Base-by-base conservation (phyloP, 2,888 invertebrate species). In the Blastobasis adustella region DNA sequence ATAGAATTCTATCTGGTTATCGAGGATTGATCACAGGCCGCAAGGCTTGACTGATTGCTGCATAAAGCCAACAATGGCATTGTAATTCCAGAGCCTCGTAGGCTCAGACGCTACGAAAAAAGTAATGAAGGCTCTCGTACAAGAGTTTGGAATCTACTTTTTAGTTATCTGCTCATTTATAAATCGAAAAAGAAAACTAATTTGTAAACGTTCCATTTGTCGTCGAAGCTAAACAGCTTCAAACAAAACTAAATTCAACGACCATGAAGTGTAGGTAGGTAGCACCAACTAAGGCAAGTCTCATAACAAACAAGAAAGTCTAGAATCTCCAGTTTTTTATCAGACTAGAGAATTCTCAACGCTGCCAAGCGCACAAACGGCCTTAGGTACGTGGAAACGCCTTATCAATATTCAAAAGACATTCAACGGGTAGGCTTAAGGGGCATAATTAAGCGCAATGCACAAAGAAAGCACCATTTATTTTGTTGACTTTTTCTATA, bases 11-110 rank as follows among this genome's bases (percentile, higher is more conserved):
- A 52, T 50, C 53, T 58, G 47, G 51, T 59, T 60, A 62, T 64
- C 61, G 58, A 52, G 37, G 44, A 53, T 46, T 56, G 58, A 58
- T 60, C 51, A 49, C 57, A 59, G 58, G 61, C 61, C 58, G 58
- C 60, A 58, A 58, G 52, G 56, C 61, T 62, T 65, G 64, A 66
- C 62, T 67, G 69, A 69, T 69, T 63, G 60, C 56, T 58, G 56
- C 58, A 60, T 53, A 58, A 50, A 55, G 45, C 59, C 61, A 60
- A 66, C 67, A 66, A 68, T 67, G 61, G 62, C 54, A 52, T 23
- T 56, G 65, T 66, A 67, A 66, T 63, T 60, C 58, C 58, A 57
- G 57, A 55, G 61, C 58, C 61, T 59, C 54, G 59, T 58, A 60
- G 23, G 23, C 23, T 23, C 23, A 23, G 23, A 23, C 23, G 23